Percentiles rank a stretch among this genome's conserved stretches.
Conservation (phyloP, 2,113 vertebrate genomes). For the Micronisus gabar region DNA sequence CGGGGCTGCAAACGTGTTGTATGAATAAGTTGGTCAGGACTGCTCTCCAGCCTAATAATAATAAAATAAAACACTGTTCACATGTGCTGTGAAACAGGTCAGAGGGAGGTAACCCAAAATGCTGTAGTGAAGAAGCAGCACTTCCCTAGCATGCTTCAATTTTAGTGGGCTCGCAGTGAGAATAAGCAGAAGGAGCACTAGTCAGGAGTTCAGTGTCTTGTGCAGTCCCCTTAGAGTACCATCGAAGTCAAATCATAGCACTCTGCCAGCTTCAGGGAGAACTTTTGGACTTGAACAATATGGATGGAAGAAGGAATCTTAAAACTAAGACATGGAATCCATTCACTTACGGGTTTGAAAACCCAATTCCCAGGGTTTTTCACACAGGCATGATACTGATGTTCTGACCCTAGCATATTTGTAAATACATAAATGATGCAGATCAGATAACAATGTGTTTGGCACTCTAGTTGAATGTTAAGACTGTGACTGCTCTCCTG, state of each 20-base stretch:
- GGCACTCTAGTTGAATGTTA: not conserved
- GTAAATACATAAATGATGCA: not conserved
- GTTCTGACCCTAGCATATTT: not conserved
- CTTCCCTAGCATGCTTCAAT: not conserved
- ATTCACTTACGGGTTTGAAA: not conserved
- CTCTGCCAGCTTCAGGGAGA: not conserved
- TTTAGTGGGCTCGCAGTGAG: not conserved
- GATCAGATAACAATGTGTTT: not conserved
- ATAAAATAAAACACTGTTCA: not conserved
- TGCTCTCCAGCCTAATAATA: not conserved
- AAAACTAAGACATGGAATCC: not conserved
- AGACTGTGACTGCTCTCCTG: not conserved
- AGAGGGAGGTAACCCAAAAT: not conserved
- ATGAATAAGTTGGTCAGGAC: not conserved
- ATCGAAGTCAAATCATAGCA: not conserved
- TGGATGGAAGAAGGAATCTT: not conserved
- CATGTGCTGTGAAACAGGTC: not conserved
- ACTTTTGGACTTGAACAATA: not conserved
- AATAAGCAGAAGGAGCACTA: not conserved
- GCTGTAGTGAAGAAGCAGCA: not conserved
- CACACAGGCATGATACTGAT: not conserved
- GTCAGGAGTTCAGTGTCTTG: not conserved
- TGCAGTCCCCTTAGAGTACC: not conserved
- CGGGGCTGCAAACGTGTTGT: fast-evolving
- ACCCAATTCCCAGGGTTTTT: not conserved